Conservation (phyloP, 2,113 vertebrate species). For the Sprattus sprattus region DNA sequence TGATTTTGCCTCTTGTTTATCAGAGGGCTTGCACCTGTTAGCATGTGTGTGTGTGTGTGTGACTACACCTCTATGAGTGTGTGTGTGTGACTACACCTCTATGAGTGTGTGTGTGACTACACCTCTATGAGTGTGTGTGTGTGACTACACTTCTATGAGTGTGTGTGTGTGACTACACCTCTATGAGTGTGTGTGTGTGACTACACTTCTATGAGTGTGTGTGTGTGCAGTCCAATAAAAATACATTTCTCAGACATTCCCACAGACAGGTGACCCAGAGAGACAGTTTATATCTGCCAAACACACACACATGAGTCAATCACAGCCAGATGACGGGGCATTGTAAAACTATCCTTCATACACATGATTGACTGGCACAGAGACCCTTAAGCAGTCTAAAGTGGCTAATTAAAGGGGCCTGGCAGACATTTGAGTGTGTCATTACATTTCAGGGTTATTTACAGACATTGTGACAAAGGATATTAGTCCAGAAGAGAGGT, state of each 20-base stretch:
- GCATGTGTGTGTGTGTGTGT: slow-evolving; percentile 17
- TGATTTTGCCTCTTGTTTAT: background rate
- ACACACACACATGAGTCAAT: background rate
- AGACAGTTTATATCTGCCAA: background rate
- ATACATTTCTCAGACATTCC: background rate
- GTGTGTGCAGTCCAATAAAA: slow-evolving; percentile 10
- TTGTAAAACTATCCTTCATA: background rate
- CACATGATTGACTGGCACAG: background rate
- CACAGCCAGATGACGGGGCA: background rate
- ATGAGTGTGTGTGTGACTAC: slow-evolving; percentile 36
- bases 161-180: slow-evolving; percentile 22
- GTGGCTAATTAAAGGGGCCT: background rate
- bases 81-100: slow-evolving; percentile 48
- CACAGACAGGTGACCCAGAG: background rate
- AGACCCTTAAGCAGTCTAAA: background rate
- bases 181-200: slow-evolving; percentile 53
- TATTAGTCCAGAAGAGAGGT: too few relatives aligned
- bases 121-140: background rate
- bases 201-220: slow-evolving; percentile 25
- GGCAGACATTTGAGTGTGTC: too few relatives aligned
- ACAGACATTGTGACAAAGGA: too few relatives aligned
- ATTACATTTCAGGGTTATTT: too few relatives aligned
- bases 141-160: slow-evolving; percentile 34
- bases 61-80: too few relatives aligned
- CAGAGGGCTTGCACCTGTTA: background rate